A percentile compares a stretch with the other conserved stretches of the same genome.
Conservation (phyloP, 1,140 invertebrate species). For the Lordiphosa clarofinis region DNA sequence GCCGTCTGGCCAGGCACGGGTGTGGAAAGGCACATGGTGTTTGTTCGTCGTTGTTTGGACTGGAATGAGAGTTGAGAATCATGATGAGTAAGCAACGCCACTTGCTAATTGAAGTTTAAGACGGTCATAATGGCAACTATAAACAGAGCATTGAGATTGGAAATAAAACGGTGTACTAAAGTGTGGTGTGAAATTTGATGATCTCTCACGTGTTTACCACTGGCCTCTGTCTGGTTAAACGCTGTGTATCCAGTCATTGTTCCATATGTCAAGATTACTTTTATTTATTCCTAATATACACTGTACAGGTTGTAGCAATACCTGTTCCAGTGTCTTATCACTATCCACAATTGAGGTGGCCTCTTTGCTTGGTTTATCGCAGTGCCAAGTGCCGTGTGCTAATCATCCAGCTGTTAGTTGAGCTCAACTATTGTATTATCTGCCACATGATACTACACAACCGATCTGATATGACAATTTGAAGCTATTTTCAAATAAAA, state of each 20-base stretch:
- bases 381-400: constrained; percentile 1
- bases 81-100: constrained; percentile 20
- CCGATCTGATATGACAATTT: not conserved
- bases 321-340: constrained; percentile 22
- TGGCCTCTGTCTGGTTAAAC: constrained; percentile 4
- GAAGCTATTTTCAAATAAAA: not conserved
- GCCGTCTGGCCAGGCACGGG: constrained; percentile 37
- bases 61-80: constrained; percentile 10
- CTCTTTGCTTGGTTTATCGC: constrained; percentile 26
- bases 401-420: constrained; percentile 37
- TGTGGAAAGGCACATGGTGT: constrained; percentile 72
- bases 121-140: constrained; percentile 29
- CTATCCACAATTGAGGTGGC: constrained; percentile 3
- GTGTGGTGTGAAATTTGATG: constrained; percentile 44
- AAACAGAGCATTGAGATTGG: constrained; percentile 14
- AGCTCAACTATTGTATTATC: constrained; percentile 20
- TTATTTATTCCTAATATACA: not conserved
- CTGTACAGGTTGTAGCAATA: not conserved
- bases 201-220: constrained; percentile 24
- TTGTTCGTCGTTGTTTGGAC: constrained; percentile 1
- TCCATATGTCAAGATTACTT: constrained; percentile 14
- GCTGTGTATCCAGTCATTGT: constrained; percentile 11
- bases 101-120: constrained; percentile 54
- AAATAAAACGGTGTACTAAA: constrained; percentile 20
- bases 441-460: constrained; percentile 12